Evolutionary conservation across 2,888 invertebrate species (phyloP).

Genomic region (Mesodorylaimus sp.): DNA sequence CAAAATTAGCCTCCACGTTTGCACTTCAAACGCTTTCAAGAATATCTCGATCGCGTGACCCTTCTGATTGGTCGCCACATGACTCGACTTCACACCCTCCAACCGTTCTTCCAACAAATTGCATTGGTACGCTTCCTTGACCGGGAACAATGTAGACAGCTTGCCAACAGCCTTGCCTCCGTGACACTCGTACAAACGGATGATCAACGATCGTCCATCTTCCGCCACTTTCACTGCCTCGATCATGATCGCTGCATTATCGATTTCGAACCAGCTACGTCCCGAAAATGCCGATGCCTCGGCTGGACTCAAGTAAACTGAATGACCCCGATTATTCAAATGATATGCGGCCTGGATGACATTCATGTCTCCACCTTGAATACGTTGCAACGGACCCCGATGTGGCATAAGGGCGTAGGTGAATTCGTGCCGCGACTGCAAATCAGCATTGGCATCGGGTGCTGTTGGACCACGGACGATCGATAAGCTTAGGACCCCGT

Average conservation of each 20-base stretch:
- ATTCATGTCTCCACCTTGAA: background rate
- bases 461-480: conserved; percentile 14
- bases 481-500: conserved; percentile 34
- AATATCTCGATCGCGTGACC: too few relatives aligned
- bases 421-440: conserved; percentile 33
- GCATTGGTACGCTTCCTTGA: background rate
- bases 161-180: conserved; percentile 19
- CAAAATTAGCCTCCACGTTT: too few relatives aligned
- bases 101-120: background rate
- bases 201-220: conserved; percentile 20
- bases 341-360: conserved; percentile 7
- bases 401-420: conserved; percentile 37
- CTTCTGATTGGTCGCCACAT: too few relatives aligned
- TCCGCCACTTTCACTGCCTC: conserved; percentile 33
- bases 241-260: conserved; percentile 22
- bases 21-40: too few relatives aligned
- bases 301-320: background rate
- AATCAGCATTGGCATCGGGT: conserved; percentile 38
- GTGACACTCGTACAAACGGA: conserved; percentile 33
- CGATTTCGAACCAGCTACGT: too few relatives aligned
- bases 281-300: background rate
- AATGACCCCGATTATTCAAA: conserved; percentile 1
- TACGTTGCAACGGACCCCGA: conserved; percentile 11
- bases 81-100: too few relatives aligned
- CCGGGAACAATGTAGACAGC: background rate